Conservation (phyloP, 2,113 vertebrate genomes). For the Columba livia region DNA sequence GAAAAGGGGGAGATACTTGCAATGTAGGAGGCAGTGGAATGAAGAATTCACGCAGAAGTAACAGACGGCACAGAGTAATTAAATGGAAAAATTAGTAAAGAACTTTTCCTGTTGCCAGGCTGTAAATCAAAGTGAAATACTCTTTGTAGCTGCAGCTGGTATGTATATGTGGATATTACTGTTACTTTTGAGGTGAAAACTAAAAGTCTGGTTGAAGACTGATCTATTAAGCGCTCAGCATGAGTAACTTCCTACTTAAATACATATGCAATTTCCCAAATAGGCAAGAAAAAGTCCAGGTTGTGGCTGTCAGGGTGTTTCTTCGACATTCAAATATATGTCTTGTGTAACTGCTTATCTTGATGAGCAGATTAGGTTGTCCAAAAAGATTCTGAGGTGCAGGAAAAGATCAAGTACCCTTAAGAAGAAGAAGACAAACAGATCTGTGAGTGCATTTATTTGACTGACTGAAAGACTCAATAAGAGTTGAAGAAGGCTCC, state of each 20-base stretch:
- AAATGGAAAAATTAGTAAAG: constrained; percentile 20
- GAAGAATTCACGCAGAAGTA: background rate
- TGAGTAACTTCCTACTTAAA: background rate
- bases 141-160: background rate
- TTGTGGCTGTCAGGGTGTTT: background rate
- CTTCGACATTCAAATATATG: background rate
- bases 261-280: background rate
- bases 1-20: background rate
- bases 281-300: background rate
- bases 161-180: background rate
- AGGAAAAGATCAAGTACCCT: background rate
- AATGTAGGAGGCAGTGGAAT: background rate
- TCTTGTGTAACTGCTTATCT: background rate
- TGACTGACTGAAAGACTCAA: constrained; percentile 32
- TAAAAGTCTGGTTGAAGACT: background rate
- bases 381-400: background rate
- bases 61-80: constrained; percentile 13
- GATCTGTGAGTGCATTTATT: background rate
- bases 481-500: background rate
- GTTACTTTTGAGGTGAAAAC: background rate
- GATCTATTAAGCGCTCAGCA: background rate
- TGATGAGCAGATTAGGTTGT: background rate
- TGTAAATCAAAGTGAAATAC: background rate
- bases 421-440: background rate
- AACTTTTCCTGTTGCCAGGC: background rate